phyloP scores from a whole-genome alignment of 2,797 vertebrate genomes.

The Eulemur mongoz region DNA sequence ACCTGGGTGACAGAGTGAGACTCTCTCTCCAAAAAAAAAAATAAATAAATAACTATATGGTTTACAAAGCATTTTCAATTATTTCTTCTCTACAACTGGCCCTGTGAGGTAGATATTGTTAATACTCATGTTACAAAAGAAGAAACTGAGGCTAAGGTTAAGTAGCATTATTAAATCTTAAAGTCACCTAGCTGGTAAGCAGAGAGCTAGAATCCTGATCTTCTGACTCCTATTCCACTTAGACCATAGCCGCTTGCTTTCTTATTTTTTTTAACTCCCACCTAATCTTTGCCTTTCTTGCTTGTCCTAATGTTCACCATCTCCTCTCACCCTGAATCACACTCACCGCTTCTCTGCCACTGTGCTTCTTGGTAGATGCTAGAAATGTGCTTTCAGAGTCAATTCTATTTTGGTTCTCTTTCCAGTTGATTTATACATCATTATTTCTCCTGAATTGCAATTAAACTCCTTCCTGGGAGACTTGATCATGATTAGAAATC shows the following conservation, averaged over 20 bases:
- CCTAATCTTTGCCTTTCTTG: background rate
- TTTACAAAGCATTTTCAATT: background rate
- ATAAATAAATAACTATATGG: background rate
- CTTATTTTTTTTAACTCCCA: background rate
- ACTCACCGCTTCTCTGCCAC: background rate
- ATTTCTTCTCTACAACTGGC: background rate
- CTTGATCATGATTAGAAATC: background rate
- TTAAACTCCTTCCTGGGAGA: constrained; percentile 9
- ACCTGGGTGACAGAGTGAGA: background rate
- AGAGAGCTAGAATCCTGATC: background rate
- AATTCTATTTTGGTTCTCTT: background rate
- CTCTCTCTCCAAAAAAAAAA: background rate
- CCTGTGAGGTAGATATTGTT: background rate
- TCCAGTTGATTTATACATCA: background rate
- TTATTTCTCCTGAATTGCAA: constrained; percentile 16
- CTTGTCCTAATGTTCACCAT: background rate
- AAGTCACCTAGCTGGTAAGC: background rate
- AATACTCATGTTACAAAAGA: background rate
- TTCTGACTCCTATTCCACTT: background rate
- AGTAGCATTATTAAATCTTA: background rate
- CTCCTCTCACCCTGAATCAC: background rate
- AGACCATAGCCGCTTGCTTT: background rate
- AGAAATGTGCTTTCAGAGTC: background rate
- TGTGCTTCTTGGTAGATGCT: background rate
- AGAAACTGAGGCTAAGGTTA: background rate